phyloP scores from a whole-genome alignment of 1,140 invertebrate genomes.

The Hypsibius dujardini region DNA sequence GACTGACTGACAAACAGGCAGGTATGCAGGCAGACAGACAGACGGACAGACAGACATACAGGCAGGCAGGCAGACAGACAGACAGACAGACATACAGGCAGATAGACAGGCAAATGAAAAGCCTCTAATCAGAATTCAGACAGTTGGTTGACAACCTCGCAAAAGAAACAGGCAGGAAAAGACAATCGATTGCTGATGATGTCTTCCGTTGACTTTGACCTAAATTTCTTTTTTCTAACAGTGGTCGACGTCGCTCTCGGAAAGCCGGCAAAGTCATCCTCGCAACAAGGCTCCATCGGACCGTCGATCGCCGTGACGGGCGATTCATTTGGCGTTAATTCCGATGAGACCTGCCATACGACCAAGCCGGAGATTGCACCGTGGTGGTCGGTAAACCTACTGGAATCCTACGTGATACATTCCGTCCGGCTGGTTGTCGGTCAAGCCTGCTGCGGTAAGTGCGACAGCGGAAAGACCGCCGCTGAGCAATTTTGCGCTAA shows the following conservation, averaged over 20 bases:
- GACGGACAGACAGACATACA: too few relatives aligned
- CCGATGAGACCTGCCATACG: slow-evolving; percentile 53
- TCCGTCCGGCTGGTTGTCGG: slow-evolving; percentile 77
- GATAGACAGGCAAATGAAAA: too few relatives aligned
- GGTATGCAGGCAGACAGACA: too few relatives aligned
- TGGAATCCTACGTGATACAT: slow-evolving; percentile 87
- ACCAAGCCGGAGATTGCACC: slow-evolving; percentile 59
- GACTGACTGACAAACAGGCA: too few relatives aligned
- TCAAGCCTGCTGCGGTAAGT: slow-evolving; percentile 64
- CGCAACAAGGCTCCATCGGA: slow-evolving; percentile 9
- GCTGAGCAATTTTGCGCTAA: slow-evolving; percentile 7
- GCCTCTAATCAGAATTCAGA: too few relatives aligned
- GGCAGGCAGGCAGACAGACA: too few relatives aligned
- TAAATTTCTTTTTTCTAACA: slow-evolving; percentile 36
- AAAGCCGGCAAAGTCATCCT: slow-evolving; percentile 52
- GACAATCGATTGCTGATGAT: too few relatives aligned
- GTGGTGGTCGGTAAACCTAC: slow-evolving; percentile 87
- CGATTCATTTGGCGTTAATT: neutral
- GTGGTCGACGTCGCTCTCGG: slow-evolving; percentile 84
- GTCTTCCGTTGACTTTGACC: neutral
- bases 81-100: too few relatives aligned
- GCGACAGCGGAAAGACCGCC: neutral
- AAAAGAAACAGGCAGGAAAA: too few relatives aligned
- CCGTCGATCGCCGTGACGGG: neutral
- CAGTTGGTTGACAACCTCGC: too few relatives aligned